Percentiles rank a stretch among this genome's conserved stretches.
phyloP scores from a whole-genome alignment of 2,888 invertebrate genomes.

The Alviniconcha strummeri region DNA sequence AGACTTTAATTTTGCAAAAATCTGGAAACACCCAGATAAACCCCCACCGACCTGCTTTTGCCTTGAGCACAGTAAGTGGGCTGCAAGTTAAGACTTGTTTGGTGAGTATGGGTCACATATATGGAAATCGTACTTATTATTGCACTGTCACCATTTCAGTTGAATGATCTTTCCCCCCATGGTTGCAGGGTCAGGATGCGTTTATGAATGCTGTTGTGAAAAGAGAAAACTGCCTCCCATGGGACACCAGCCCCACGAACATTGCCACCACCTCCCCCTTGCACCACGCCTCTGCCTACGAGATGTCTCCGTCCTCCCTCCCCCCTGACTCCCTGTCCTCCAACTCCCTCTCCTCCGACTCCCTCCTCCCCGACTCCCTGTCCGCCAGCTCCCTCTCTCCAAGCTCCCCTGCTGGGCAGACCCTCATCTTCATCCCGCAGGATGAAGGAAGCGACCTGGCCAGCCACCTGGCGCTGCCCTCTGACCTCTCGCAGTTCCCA shows the following conservation, averaged over 20 bases:
- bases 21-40: too few relatives aligned
- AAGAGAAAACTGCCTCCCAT: background rate
- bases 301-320: background rate
- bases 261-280: background rate
- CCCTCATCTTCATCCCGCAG: slow-evolving; percentile 30
- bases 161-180: too few relatives aligned
- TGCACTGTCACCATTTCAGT: too few relatives aligned
- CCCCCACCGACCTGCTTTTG: too few relatives aligned
- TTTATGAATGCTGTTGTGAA: slow-evolving; percentile 14
- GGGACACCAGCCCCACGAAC: background rate
- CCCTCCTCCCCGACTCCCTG: background rate
- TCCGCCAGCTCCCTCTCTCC: background rate
- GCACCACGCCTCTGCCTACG: background rate
- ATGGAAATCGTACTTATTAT: too few relatives aligned
- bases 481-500: slow-evolving; percentile 30
- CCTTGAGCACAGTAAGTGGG: too few relatives aligned
- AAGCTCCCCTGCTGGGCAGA: slow-evolving; percentile 15
- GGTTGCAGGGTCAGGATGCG: slow-evolving; percentile 12
- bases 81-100: too few relatives aligned
- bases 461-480: slow-evolving; percentile 15
- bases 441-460: background rate
- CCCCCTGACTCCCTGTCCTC: slow-evolving; percentile 1
- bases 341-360: background rate
- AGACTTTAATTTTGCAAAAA: too few relatives aligned
- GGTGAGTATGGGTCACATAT: too few relatives aligned